Conservation (phyloP, 2,888 invertebrate species). For the Anthophora plumipes region DNA sequence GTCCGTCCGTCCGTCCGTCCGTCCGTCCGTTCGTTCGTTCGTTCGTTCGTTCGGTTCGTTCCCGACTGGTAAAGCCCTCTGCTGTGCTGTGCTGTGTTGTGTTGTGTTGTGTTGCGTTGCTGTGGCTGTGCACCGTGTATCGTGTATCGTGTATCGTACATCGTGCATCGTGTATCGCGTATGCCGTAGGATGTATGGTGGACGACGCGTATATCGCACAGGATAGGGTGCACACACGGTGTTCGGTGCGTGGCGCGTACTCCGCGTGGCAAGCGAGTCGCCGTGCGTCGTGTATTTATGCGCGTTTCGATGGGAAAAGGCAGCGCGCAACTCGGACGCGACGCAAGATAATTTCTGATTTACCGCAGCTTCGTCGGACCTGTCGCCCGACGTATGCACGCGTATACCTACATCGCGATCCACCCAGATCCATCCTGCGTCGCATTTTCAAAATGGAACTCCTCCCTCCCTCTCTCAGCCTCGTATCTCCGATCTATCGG, state of each 20-base stretch:
- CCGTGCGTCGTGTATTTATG: slow-evolving; percentile 79
- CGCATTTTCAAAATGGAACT: slow-evolving; percentile 70
- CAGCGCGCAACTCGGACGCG: slow-evolving; percentile 79
- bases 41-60: neutral
- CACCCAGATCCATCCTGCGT: slow-evolving; percentile 59
- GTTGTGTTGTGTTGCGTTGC: too few relatives aligned
- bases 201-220: slow-evolving; percentile 30
- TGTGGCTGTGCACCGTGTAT: slow-evolving; percentile 6
- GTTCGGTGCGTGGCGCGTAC: neutral
- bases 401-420: slow-evolving; percentile 50
- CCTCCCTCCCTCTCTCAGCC: neutral
- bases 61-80: neutral
- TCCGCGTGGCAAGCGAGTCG: slow-evolving; percentile 3
- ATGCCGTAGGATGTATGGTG: slow-evolving; percentile 39
- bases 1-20: neutral
- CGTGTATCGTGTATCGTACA: slow-evolving; percentile 23
- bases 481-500: neutral
- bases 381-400: slow-evolving; percentile 68
- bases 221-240: slow-evolving; percentile 4
- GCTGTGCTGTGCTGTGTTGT: neutral
- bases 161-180: slow-evolving; percentile 33
- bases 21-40: neutral
- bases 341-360: slow-evolving; percentile 84
- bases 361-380: slow-evolving; percentile 76
- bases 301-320: slow-evolving; percentile 83